Base-by-base conservation (phyloP, 2,113 vertebrate species). In the Hippotragus niger region DNA sequence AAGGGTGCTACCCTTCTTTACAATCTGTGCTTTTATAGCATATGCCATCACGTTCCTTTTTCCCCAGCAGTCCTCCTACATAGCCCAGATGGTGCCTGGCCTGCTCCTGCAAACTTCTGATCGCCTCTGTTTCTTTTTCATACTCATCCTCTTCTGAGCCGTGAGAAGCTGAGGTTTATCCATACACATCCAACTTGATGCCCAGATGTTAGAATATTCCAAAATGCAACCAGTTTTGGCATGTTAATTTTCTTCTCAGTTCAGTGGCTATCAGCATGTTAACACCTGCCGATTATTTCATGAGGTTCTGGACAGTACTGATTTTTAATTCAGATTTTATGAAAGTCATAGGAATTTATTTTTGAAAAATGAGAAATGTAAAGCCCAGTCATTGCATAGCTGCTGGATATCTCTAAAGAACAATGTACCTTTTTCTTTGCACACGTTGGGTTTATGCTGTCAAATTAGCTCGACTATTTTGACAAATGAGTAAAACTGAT, bases 81-180 rank as follows among this genome's bases (percentile, higher is more conserved):
- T 90, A 97, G 97, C 95, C 98, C 98, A 98, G 98, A 98, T 98
- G 98, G 98, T 87, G 96, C 98, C 95, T 98, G 95, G 97, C 96
- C 96, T 95, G 95, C 95, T 96, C 95, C 86, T 91, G 96, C 91
- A 97, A 87, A 98, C 91, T 97, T 94, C 91, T 58, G 85, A 55
- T 84, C 47, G 60, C 52, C 94, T 97, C 78, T 86, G 0, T 87
- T 98, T 92, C 96, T 97, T 98, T 98, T 97, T 92, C 97, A 92
- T 97, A 97, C 71, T 3, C 19, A 16, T 98, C 97, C 86, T 98
- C 94, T 95, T 96, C 96, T 81, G 93, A 94, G 93, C 89, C 82
- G 36, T 97, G 82, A 97, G 93, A 97, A 78, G 60, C 57, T 95
- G 90, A 96, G 53, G 57, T 86, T 91, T 95, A 19, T 93, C 12